These are phyloP conservation scores for Trematomus loennbergii DNA, from an alignment of 2,113 vertebrate species.

Conservation along the genomic window DNA sequence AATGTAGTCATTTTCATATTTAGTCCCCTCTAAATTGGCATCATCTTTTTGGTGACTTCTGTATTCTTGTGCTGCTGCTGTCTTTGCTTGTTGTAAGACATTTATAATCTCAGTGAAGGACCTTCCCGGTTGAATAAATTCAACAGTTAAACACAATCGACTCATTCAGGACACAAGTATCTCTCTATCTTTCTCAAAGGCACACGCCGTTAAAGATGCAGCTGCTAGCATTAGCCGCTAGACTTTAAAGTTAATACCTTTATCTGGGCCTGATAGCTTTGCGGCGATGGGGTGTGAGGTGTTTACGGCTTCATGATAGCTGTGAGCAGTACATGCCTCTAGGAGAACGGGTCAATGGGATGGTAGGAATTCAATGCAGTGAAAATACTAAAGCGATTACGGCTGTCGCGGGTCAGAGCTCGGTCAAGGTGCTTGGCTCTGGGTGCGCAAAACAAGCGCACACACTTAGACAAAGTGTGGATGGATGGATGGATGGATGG, in stretches of 20 bases:
- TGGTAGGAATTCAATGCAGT: background rate
- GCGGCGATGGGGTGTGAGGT: background rate
- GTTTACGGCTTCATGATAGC: slow-evolving; percentile 21
- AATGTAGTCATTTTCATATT: too few species aligned
- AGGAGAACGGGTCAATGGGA: slow-evolving; percentile 2
- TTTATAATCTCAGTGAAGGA: background rate
- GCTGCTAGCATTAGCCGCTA: slow-evolving; percentile 1
- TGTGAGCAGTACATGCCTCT: background rate
- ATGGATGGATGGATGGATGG: too few species aligned
- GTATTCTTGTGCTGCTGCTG: background rate
- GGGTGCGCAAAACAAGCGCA: background rate
- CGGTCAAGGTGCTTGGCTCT: slow-evolving; percentile 16
- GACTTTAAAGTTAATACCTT: slow-evolving; percentile 23
- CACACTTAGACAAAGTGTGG: too few species aligned
- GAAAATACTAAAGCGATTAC: slow-evolving; percentile 19
- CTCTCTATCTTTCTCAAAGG: background rate
- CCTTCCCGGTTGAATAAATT: background rate
- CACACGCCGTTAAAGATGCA: background rate
- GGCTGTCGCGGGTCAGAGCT: slow-evolving; percentile 6
- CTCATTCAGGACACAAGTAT: background rate
- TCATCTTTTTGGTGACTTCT: background rate
- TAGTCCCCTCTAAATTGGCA: background rate
- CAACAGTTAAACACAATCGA: background rate
- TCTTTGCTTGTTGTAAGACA: background rate
- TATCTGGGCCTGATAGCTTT: slow-evolving; percentile 37